Conservation (phyloP, 1,140 invertebrate species). For the Papilio polytes region DNA sequence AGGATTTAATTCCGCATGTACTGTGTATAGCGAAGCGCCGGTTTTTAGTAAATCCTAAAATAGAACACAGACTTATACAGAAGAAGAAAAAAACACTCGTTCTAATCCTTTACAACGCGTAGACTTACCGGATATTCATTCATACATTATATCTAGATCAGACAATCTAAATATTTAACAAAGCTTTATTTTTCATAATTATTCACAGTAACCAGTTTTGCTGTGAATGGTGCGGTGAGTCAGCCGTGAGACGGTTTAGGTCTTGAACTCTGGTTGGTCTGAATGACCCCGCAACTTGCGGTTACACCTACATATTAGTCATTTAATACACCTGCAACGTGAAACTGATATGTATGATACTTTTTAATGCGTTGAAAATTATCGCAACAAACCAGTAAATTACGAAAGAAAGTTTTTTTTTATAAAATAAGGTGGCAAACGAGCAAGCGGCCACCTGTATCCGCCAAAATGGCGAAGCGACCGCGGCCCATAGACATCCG, state of each 20-base stretch:
- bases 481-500: too few relatives aligned
- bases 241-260: conserved; percentile 22
- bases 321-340: background rate
- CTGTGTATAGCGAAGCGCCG: too few relatives aligned
- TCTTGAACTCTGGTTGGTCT: conserved; percentile 22
- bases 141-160: background rate
- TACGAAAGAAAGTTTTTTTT: background rate
- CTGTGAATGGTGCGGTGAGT: conserved; percentile 15
- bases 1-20: too few relatives aligned
- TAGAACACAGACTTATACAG: too few relatives aligned
- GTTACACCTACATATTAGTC: conserved; percentile 22
- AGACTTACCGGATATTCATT: background rate
- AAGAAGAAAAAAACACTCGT: background rate
- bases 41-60: too few relatives aligned
- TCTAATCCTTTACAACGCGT: background rate
- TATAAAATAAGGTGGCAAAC: too few relatives aligned
- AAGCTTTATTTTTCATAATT: conserved; percentile 12
- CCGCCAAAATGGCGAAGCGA: too few relatives aligned
- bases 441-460: too few relatives aligned
- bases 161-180: background rate
- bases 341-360: background rate
- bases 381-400: background rate
- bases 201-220: conserved; percentile 14
- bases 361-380: background rate
- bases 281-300: conserved; percentile 7